Conservation (phyloP, 2,113 vertebrate species). For the Heteronetta atricapilla region DNA sequence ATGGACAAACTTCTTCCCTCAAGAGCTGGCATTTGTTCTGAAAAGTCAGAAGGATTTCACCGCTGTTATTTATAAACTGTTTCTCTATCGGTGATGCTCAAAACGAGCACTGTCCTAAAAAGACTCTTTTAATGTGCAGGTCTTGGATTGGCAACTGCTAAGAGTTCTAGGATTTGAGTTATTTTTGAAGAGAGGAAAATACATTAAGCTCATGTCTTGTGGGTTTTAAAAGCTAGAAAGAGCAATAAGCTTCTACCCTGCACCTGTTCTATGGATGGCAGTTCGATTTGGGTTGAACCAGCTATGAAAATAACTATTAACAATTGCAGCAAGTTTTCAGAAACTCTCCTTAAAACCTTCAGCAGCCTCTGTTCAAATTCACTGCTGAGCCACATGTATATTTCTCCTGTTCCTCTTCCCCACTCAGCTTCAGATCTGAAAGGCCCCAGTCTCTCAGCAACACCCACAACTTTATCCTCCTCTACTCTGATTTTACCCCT, state of each 20-base stretch:
- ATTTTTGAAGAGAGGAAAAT: background rate
- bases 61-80: background rate
- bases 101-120: background rate
- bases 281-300: background rate
- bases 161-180: background rate
- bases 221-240: background rate
- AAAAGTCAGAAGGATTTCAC: background rate
- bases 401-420: background rate
- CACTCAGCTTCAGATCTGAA: background rate
- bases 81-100: background rate
- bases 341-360: background rate
- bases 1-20: background rate
- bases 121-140: background rate
- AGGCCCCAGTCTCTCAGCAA: background rate
- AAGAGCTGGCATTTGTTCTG: background rate
- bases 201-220: background rate
- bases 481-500: background rate
- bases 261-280: background rate
- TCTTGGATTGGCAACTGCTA: background rate
- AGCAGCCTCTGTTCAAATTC: background rate
- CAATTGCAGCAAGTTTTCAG: background rate
- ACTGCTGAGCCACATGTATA: fast-evolving
- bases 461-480: background rate
- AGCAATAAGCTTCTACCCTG: background rate
- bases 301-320: background rate